Conservation (phyloP, 2,797 vertebrate species). For the Manis pentadactyla region DNA sequence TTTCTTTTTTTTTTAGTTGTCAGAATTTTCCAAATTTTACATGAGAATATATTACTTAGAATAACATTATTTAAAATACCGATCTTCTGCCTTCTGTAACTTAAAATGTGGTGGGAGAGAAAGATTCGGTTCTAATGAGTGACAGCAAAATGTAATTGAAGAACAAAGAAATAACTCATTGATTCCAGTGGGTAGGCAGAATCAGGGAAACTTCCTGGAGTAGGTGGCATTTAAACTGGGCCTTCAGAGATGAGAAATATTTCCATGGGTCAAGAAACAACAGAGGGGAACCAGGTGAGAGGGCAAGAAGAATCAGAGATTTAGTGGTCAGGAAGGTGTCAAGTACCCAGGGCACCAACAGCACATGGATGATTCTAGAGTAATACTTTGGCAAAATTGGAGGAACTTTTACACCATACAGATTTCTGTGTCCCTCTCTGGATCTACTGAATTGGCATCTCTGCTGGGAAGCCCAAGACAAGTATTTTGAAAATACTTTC, state of each 20-base stretch:
- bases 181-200: not conserved
- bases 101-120: not conserved
- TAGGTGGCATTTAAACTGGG: not conserved
- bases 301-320: not conserved
- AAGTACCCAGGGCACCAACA: not conserved
- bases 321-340: too few species aligned
- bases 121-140: not conserved
- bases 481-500: not conserved
- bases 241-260: not conserved
- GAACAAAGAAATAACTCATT: not conserved
- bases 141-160: not conserved
- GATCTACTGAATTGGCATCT: not conserved
- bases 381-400: not conserved
- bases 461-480: not conserved
- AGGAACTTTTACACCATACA: not conserved
- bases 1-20: slow-evolving; percentile 1
- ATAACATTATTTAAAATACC: not conserved
- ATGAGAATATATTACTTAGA: not conserved
- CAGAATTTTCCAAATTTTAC: slow-evolving; percentile 30
- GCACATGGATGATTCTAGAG: not conserved
- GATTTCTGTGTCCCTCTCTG: not conserved
- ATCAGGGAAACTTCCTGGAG: not conserved
- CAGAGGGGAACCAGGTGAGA: not conserved
- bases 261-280: not conserved
- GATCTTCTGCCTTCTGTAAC: not conserved